These are phyloP conservation scores for Dysmachus trigonus DNA, from an alignment of 2,888 invertebrate genomes.

Conservation along the genomic window DNA sequence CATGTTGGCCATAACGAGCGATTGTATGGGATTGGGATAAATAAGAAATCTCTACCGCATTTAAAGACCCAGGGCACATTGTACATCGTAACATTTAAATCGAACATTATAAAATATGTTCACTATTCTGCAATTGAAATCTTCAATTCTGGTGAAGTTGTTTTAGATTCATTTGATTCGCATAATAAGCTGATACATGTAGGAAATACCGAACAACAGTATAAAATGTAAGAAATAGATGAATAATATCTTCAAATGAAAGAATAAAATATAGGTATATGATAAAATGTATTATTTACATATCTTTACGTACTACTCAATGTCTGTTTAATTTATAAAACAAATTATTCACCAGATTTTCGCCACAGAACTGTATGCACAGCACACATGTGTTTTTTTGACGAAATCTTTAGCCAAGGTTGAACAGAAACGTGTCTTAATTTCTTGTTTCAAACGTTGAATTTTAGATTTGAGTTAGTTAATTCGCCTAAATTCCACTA, in stretches of 20 bases:
- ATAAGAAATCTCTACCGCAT: background rate
- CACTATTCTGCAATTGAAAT: background rate
- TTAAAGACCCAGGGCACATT: background rate
- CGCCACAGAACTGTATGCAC: no score
- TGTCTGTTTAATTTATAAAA: no score
- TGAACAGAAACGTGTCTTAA: no score
- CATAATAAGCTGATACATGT: background rate
- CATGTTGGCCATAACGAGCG: background rate
- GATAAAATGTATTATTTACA: no score
- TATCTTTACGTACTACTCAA: no score
- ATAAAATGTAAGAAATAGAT: background rate
- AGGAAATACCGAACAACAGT: background rate
- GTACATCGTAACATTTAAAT: background rate
- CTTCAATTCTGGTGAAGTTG: background rate
- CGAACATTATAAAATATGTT: background rate
- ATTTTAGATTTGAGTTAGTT: no score
- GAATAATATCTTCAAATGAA: background rate
- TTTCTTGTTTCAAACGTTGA: no score
- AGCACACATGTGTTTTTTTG: no score
- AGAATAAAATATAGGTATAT: no score
- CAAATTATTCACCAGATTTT: no score
- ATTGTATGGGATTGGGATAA: background rate
- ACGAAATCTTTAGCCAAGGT: no score
- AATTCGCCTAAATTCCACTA: no score
- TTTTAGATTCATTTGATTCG: background rate